Evolutionary conservation across 2,113 vertebrate species (phyloP), one percentile per base, ranked within the genome.

Genomic region (Petromus typicus): DNA sequence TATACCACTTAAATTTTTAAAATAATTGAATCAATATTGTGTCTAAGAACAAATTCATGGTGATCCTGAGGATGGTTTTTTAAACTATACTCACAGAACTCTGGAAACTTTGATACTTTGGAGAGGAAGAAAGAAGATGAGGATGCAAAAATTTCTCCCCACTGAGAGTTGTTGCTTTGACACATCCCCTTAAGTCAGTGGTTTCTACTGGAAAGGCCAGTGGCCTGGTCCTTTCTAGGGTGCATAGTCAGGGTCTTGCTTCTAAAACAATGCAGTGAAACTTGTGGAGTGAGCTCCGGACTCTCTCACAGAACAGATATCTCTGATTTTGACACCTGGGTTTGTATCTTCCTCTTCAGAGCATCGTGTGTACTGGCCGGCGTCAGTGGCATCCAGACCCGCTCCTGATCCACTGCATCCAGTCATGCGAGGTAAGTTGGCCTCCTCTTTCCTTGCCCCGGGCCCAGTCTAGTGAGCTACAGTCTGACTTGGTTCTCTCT

Each of bases 391-490:
- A 99, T 56, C 99, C 99, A 6, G 98, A 99, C 84, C 99, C 99
- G 32, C 94, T 97, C 2, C 96, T 97, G 97, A 97, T 99, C 95
- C 98, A 99, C 96, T 99, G 99, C 97, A 99, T 99, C 97, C 99
- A 98, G 94, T 99, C 99, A 0, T 99, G 99, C 22, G 99, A 99
- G 99, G 99, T 99, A 98, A 99, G 99, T 59, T 18, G 0, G 1
- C 18, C 22, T 37, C 63, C 4, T 22, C 10, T 5, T 7, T 57
- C 51, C 45, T 25, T 5, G 4, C 63, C 51, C 45, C 32, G 63
- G 18, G 2, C 30, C 48, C 30, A 51, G 18, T 0, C 57, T 27
- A 32, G 20, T 54, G 57, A 23, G 4, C 34, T 59, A 32, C 13
- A 43, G 16, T 66, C 54, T 32, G 18, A 2, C 27, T 84, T 63